Evolutionary conservation across 2,797 vertebrate species (phyloP), one percentile per base, ranked within the genome.

Genomic region (Eleutherodactylus coqui): DNA sequence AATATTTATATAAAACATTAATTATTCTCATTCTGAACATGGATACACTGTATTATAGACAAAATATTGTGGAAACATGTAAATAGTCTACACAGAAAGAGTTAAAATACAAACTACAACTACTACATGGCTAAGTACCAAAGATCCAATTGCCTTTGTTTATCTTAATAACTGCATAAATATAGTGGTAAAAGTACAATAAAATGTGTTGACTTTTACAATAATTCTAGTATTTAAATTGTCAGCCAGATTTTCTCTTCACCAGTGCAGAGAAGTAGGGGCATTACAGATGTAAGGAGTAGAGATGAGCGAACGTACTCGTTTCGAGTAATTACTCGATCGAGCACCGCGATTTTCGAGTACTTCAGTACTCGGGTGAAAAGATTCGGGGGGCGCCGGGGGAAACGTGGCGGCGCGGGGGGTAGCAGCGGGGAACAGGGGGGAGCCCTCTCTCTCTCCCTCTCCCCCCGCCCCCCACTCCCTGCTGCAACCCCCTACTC

Each of bases 191-290:
- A 51, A 29, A 36, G 11, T 51, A 34, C 73, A 51, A 51, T 76
- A 34, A 49, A 76, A 76, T 76, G 47, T 19, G 6, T 34, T 76
- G 27, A 34, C 45, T 34, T 72, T 43, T 76, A 34, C 27, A 21
- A 51, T 76, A 76, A 76, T 34, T 32, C 45, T 51, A 51, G 32
- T 77, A 77, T 77, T 55, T 75, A 49, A 49, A 49, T 75, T 75
- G 73, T 51, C 45, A 75, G 29, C 45, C 11, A 21, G 45, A 21
- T 75, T 75, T 75, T 75, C 43, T 49, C 27, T 75, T 75, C n/a
- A 21, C n/a, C 47, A 69, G 34, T 24, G 34, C 19, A 38, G 64
- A 10, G 34, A 21, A 21, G 64, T 19, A 13, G 69, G 38, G 11
- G 34, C 19, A 58, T 55, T 77, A 38, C 75, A 77, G 19, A 55